Percentiles rank a stretch among this genome's conserved stretches.
phyloP scores from a whole-genome alignment of 2,888 invertebrate species.

The Pasiphila rectangulata region DNA sequence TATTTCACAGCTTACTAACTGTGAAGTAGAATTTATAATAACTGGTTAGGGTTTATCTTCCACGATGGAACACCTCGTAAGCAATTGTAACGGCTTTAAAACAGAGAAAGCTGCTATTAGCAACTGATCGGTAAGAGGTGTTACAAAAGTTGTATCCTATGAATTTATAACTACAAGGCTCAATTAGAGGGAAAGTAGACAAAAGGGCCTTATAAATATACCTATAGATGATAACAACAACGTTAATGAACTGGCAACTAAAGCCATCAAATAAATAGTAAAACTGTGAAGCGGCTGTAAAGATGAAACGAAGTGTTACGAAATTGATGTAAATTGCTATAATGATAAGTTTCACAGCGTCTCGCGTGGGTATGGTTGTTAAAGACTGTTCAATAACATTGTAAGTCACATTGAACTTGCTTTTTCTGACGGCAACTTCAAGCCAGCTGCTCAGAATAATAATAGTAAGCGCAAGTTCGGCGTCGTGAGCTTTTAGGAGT shows the following conservation, averaged over 20 bases:
- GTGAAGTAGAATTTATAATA: conserved; percentile 27
- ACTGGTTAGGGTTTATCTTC: conserved; percentile 44
- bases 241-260: conserved; percentile 39
- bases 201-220: conserved; percentile 46
- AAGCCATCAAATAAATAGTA: conserved; percentile 42
- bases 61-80: conserved; percentile 53
- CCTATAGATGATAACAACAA: conserved; percentile 29
- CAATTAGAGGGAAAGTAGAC: conserved; percentile 77
- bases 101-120: conserved; percentile 76
- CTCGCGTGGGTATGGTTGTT: conserved; percentile 7
- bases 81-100: conserved; percentile 58
- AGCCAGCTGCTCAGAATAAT: neutral
- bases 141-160: conserved; percentile 73
- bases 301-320: conserved; percentile 34
- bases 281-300: conserved; percentile 32
- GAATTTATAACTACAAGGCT: conserved; percentile 72
- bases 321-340: conserved; percentile 31
- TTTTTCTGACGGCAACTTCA: conserved; percentile 7
- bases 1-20: conserved; percentile 20
- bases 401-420: conserved; percentile 20
- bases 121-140: conserved; percentile 61
- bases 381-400: conserved; percentile 26
- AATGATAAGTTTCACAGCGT: conserved; percentile 25
- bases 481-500: too few relatives aligned
- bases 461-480: neutral